phyloP scores from a whole-genome alignment of 2,888 invertebrate genomes.

The Spialia ferax region DNA sequence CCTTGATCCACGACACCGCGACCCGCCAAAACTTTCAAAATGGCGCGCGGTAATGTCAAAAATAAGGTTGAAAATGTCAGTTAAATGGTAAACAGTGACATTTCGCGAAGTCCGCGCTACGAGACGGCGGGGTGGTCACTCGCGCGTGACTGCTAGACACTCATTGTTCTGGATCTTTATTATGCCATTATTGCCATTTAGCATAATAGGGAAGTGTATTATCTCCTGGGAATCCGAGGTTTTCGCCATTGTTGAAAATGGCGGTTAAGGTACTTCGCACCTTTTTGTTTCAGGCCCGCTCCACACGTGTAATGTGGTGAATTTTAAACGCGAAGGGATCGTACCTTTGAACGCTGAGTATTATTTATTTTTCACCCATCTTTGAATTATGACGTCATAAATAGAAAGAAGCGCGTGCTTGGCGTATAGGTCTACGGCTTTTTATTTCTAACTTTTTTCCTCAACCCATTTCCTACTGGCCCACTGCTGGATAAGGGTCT shows the following conservation, averaged over 20 bases:
- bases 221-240: slow-evolving; percentile 32
- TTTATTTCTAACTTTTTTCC: no score
- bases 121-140: slow-evolving; percentile 2
- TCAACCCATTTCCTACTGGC: no score
- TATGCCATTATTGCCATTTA: slow-evolving; percentile 33
- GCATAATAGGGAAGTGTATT: slow-evolving; percentile 18
- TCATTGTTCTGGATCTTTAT: slow-evolving; percentile 32
- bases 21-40: slow-evolving; percentile 45
- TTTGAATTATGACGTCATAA: no score
- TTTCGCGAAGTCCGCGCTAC: slow-evolving; percentile 40
- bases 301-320: no score
- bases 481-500: no score
- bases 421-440: no score
- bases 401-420: no score
- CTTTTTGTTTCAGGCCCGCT: background rate
- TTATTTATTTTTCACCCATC: no score
- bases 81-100: slow-evolving; percentile 51
- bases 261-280: slow-evolving; percentile 5
- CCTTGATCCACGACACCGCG: slow-evolving; percentile 24
- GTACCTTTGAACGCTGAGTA: no score
- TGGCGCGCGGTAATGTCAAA: slow-evolving; percentile 54
- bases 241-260: slow-evolving; percentile 15
- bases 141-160: background rate
- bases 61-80: slow-evolving; percentile 48
- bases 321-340: no score